Percentiles rank a stretch among this genome's conserved stretches.
Conservation (phyloP, 2,888 invertebrate species). For the Phaonia tiefii region DNA sequence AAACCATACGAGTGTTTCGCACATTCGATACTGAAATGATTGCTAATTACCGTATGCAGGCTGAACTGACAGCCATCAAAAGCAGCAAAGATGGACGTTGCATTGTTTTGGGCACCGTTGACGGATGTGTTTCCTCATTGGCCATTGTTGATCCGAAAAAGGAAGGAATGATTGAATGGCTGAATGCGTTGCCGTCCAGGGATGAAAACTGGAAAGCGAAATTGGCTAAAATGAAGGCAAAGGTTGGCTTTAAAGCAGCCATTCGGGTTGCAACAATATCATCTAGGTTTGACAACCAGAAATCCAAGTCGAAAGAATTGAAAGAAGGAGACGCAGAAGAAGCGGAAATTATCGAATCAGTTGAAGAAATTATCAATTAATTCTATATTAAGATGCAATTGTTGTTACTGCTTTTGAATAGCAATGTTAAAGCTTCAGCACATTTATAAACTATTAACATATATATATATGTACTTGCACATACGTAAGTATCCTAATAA, state of each 20-base stretch:
- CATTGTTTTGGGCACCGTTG: constrained; percentile 93
- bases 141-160: constrained; percentile 88
- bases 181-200: constrained; percentile 86
- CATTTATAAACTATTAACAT: too few relatives aligned
- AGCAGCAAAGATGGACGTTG: constrained; percentile 88
- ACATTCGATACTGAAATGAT: constrained; percentile 94
- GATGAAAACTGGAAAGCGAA: constrained; percentile 87
- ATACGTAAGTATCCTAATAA: too few relatives aligned
- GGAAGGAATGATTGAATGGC: constrained; percentile 84
- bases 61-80: constrained; percentile 92
- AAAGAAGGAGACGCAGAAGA: constrained; percentile 69
- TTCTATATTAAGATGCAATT: constrained; percentile 1
- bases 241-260: constrained; percentile 85
- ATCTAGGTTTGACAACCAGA: constrained; percentile 74
- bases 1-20: constrained; percentile 96
- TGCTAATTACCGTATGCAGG: constrained; percentile 95
- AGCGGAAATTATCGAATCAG: constrained; percentile 63
- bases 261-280: constrained; percentile 84
- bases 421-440: too few relatives aligned
- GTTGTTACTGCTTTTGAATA: neutral
- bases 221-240: constrained; percentile 84
- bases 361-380: neutral
- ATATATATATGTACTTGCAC: too few relatives aligned
- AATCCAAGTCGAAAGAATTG: constrained; percentile 67
- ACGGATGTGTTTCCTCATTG: constrained; percentile 95